These are phyloP conservation scores for Phaenicophaeus curvirostris DNA, from an alignment of 2,797 vertebrate species.

Conservation along the genomic window DNA sequence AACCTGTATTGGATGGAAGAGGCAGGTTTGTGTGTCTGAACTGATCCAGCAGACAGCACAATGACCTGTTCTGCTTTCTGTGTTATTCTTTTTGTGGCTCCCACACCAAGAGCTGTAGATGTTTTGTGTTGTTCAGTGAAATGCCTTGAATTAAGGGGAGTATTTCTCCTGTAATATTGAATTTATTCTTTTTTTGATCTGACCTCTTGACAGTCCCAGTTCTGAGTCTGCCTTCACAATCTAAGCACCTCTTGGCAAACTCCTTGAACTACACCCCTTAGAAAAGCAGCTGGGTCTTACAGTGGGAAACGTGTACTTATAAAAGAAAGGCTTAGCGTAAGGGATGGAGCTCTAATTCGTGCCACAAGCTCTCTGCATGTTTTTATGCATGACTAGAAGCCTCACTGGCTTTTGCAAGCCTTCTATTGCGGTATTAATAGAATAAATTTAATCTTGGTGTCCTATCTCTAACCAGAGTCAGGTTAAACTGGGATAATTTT, in stretches of 20 bases:
- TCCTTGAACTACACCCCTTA: neutral
- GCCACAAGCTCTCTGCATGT: slow-evolving; percentile 13
- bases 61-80: neutral
- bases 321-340: neutral
- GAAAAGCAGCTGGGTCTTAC: neutral
- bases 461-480: neutral
- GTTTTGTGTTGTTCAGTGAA: neutral
- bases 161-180: neutral
- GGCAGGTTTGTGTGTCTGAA: neutral
- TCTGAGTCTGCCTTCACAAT: neutral
- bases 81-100: neutral
- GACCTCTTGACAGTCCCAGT: neutral
- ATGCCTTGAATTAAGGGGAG: neutral
- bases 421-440: neutral
- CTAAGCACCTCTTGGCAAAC: neutral
- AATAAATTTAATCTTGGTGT: neutral
- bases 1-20: neutral
- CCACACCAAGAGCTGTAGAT: neutral
- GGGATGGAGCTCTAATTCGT: slow-evolving; percentile 12
- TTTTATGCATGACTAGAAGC: slow-evolving; percentile 1
- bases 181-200: neutral
- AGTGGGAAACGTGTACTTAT: neutral
- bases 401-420: neutral
- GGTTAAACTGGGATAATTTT: neutral
- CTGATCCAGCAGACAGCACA: neutral